Evolutionary conservation across 2,888 invertebrate species (phyloP).

Genomic region (Hyalella azteca): DNA sequence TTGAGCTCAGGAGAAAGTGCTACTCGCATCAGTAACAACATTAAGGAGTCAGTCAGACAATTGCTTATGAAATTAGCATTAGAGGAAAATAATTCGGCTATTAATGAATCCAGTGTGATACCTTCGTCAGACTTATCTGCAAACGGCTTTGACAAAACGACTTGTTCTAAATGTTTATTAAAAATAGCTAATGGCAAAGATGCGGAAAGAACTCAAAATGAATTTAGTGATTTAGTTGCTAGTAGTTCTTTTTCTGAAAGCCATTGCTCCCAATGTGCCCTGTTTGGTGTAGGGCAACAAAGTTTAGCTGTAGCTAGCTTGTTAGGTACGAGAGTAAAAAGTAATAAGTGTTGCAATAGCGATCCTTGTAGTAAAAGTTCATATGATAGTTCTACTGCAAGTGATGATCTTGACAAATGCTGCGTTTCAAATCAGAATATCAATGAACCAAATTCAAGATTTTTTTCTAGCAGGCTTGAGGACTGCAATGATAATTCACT

Average conservation of each 20-base stretch:
- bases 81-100: neutral
- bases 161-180: neutral
- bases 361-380: no score
- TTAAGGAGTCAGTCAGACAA: constrained; percentile 7
- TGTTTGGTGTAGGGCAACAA: no score
- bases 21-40: neutral
- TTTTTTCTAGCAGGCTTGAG: no score
- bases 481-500: no score
- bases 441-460: no score
- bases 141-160: neutral
- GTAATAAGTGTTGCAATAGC: no score
- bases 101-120: neutral
- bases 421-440: no score
- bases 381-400: no score
- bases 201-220: neutral
- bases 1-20: neutral
- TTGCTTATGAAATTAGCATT: neutral
- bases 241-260: neutral
- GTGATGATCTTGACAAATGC: no score
- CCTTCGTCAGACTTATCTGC: no score
- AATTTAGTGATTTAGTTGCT: neutral
- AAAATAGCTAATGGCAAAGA: neutral
- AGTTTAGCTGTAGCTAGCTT: no score
- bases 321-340: no score
- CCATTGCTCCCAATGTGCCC: neutral